Evolutionary conservation across 2,797 vertebrate species (phyloP).

Genomic region (Mormyrus hasselquistii): DNA sequence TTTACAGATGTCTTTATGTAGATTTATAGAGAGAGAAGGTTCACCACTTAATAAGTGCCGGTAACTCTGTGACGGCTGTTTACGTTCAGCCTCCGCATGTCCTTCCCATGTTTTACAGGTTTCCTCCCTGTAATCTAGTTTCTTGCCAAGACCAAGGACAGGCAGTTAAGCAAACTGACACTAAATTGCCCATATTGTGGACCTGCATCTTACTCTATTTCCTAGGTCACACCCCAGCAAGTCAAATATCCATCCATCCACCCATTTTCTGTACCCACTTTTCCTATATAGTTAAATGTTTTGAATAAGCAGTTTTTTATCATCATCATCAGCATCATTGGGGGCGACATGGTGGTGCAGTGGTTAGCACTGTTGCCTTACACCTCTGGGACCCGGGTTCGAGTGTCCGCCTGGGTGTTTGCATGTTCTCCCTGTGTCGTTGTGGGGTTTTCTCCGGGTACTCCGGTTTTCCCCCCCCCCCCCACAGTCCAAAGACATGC

Average conservation of each 20-base stretch:
- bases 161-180: not conserved
- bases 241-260: not conserved
- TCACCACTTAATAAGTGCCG: not conserved
- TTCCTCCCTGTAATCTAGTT: not conserved
- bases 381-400: too few relatives aligned
- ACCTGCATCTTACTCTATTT: not conserved
- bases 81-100: not conserved
- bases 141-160: not conserved
- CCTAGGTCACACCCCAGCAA: not conserved
- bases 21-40: not conserved
- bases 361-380: too few relatives aligned
- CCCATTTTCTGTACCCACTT: not conserved
- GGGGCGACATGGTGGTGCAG: too few relatives aligned
- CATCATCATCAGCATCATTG: too few relatives aligned
- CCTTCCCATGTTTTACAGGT: not conserved
- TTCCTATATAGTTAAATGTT: not conserved
- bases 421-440: too few relatives aligned
- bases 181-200: not conserved
- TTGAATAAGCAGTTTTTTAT: not conserved
- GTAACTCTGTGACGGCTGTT: not conserved
- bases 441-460: too few relatives aligned
- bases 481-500: too few relatives aligned
- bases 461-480: too few relatives aligned
- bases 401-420: too few relatives aligned
- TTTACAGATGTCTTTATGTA: not conserved